Evolutionary conservation across 2,797 vertebrate genomes (phyloP).

Genomic region (Diplodus puntazzo): DNA sequence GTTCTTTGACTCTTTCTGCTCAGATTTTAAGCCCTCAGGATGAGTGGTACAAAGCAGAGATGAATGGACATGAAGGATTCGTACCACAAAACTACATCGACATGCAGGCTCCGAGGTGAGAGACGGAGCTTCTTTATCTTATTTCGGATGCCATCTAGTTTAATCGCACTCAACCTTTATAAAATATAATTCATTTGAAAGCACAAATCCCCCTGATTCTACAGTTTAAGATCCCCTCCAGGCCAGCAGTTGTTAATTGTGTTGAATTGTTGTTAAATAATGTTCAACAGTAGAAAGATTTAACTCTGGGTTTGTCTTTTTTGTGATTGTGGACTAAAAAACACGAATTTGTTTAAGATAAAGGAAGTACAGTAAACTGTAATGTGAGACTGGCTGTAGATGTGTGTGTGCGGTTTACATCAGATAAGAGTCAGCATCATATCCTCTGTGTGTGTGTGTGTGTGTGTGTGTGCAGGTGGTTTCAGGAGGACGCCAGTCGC

Average conservation of each 20-base stretch:
- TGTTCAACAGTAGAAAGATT: neutral
- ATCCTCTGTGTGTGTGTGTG: neutral
- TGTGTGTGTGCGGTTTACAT: conserved; percentile 6
- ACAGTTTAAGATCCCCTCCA: too few relatives aligned
- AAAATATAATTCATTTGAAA: neutral
- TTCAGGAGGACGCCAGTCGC: conserved; percentile 76
- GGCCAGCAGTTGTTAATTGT: neutral
- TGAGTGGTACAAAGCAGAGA: conserved; percentile 94
- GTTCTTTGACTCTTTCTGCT: neutral
- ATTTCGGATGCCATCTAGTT: neutral
- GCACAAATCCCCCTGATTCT: neutral
- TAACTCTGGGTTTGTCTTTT: neutral
- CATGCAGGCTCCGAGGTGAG: conserved; percentile 87
- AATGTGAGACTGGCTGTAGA: neutral
- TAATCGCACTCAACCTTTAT: neutral
- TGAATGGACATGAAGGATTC: conserved; percentile 91
- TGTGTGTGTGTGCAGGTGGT: conserved; percentile 70
- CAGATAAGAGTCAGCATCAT: neutral
- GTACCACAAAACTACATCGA: conserved; percentile 96
- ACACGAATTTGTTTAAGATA: neutral
- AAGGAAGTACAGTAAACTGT: neutral
- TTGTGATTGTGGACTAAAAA: neutral
- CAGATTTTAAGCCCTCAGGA: conserved; percentile 90
- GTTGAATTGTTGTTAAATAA: too few relatives aligned
- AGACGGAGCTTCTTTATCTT: neutral